Evolutionary conservation across 2,888 invertebrate species (phyloP).

Genomic region (Spicauda simplicius): DNA sequence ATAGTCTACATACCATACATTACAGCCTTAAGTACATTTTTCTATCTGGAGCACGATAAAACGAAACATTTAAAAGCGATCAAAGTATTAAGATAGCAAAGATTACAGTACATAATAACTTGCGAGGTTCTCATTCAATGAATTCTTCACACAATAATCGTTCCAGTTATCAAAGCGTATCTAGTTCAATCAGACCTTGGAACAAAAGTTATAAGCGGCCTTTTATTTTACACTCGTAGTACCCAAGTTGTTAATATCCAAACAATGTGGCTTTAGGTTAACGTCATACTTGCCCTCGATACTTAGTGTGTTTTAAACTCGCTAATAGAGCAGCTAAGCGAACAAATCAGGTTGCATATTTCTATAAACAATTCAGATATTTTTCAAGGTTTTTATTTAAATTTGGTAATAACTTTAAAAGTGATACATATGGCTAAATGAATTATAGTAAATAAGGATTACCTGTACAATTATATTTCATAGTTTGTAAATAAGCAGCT

Average conservation of each 20-base stretch:
- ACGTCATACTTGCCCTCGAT: background rate
- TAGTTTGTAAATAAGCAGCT: too few relatives aligned
- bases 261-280: slow-evolving; percentile 8
- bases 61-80: slow-evolving; percentile 39
- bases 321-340: background rate
- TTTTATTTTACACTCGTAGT: slow-evolving; percentile 5
- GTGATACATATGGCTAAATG: too few relatives aligned
- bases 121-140: slow-evolving; percentile 45
- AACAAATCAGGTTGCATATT: too few relatives aligned
- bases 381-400: too few relatives aligned
- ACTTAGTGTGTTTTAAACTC: background rate
- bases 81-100: slow-evolving; percentile 25
- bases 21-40: slow-evolving; percentile 13
- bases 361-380: too few relatives aligned
- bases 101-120: slow-evolving; percentile 37
- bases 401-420: too few relatives aligned
- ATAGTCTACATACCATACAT: too few relatives aligned
- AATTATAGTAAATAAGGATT: too few relatives aligned
- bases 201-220: slow-evolving; percentile 23
- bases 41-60: slow-evolving; percentile 37
- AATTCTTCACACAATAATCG: slow-evolving; percentile 42
- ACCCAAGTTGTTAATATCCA: background rate
- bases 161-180: slow-evolving; percentile 41
- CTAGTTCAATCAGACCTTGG: slow-evolving; percentile 40
- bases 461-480: too few relatives aligned